phyloP scores from a whole-genome alignment of 2,113 vertebrate species.

The Hippocampus guttulatus region DNA sequence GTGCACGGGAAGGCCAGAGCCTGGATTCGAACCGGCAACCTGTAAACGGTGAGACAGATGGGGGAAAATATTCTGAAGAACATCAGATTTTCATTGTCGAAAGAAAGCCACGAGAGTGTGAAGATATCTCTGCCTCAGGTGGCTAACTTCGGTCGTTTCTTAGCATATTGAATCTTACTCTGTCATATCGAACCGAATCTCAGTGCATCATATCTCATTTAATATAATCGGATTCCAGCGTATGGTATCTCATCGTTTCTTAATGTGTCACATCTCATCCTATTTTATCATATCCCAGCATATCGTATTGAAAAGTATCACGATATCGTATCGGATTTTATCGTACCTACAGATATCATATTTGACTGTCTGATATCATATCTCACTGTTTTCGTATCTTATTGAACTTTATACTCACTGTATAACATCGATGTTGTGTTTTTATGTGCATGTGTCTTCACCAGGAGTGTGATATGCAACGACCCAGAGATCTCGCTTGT shows the following conservation, averaged over 20 bases:
- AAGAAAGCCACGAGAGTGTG: too few species aligned
- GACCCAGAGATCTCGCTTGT: slow-evolving; percentile 88
- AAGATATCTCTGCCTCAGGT: too few species aligned
- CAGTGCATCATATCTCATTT: neutral
- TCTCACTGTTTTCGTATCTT: too few species aligned
- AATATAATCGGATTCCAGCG: neutral
- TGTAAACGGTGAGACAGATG: too few species aligned
- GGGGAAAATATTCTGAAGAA: too few species aligned
- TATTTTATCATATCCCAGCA: neutral
- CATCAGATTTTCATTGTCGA: too few species aligned
- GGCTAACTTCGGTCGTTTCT: neutral
- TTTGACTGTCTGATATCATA: too few species aligned
- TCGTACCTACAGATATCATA: neutral
- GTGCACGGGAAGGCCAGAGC: too few species aligned
- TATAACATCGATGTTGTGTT: too few species aligned
- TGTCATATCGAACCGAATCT: neutral
- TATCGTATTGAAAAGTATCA: neutral
- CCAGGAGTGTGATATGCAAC: slow-evolving; percentile 89
- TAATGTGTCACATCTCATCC: neutral
- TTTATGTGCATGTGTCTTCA: neutral
- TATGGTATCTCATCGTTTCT: neutral
- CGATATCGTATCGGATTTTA: neutral
- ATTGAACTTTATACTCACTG: too few species aligned
- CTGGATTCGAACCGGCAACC: too few species aligned
- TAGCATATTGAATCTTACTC: neutral